These are phyloP conservation scores for Gopherus evgoodei DNA, from an alignment of 2,113 vertebrate genomes.

Conservation along the genomic window DNA sequence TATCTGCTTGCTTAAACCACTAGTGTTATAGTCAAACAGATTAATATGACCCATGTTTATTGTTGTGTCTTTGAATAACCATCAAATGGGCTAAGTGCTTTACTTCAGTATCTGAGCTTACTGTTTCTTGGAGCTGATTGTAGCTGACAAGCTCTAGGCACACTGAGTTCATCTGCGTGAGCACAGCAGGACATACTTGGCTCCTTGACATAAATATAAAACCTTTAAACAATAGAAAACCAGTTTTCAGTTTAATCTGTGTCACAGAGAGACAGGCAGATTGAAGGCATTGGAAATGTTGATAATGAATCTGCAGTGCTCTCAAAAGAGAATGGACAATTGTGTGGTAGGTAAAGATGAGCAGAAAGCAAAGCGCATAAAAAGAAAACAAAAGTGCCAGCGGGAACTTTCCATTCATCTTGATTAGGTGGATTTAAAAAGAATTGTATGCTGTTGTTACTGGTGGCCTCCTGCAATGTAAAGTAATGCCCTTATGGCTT, in stretches of 20 bases:
- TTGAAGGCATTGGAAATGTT: background rate
- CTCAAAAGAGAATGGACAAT: background rate
- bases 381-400: background rate
- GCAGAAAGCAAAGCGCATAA: background rate
- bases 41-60: conserved; percentile 64
- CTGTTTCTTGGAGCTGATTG: conserved; percentile 55
- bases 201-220: conserved; percentile 58
- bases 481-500: conserved; percentile 38
- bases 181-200: conserved; percentile 20
- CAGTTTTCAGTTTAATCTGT: conserved; percentile 28
- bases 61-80: conserved; percentile 47
- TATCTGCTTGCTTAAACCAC: conserved; percentile 14
- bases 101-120: conserved; percentile 35
- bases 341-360: background rate
- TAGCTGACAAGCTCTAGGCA: conserved; percentile 41
- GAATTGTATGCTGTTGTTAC: conserved; percentile 54
- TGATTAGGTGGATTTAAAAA: conserved; percentile 48
- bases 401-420: background rate
- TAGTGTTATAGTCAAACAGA: conserved; percentile 47
- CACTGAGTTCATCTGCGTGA: conserved; percentile 44
- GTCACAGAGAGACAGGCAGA: background rate
- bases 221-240: conserved; percentile 54
- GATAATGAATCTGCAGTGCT: background rate
- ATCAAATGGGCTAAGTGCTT: conserved; percentile 56
- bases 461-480: conserved; percentile 6